These are phyloP conservation scores for Atherinosoma microstoma DNA, from an alignment of 2,797 vertebrate species.

Conservation along the genomic window DNA sequence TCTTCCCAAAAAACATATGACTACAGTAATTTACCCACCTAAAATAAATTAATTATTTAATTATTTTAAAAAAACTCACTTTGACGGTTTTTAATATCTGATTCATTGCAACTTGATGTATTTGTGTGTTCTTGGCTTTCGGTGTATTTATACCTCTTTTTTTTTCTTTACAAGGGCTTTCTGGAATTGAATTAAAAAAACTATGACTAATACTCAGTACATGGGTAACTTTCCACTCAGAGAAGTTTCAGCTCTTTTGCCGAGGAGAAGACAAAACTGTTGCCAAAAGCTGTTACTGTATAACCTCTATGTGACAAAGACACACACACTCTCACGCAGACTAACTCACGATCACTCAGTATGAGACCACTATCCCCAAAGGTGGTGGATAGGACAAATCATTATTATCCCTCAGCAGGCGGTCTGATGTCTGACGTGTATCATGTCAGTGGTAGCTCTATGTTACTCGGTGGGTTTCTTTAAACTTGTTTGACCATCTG, in stretches of 20 bases:
- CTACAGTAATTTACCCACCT: no score
- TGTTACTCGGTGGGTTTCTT: conserved; percentile 7
- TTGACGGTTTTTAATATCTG: background rate
- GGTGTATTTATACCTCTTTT: background rate
- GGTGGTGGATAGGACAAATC: conserved; percentile 31
- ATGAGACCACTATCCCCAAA: conserved; percentile 7
- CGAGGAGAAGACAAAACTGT: conserved; percentile 50
- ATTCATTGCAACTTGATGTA: background rate
- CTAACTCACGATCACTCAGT: background rate
- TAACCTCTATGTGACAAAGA: conserved; percentile 31
- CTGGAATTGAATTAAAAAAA: background rate
- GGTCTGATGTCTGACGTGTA: conserved; percentile 19
- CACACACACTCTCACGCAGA: conserved; percentile 19
- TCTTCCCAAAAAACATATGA: no score
- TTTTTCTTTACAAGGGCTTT: background rate
- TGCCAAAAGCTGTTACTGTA: conserved; percentile 20
- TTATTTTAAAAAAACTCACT: background rate
- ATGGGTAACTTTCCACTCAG: conserved; percentile 83
- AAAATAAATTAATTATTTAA: background rate
- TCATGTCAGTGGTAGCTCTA: background rate
- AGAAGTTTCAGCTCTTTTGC: conserved; percentile 34
- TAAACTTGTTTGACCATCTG: conserved; percentile 6
- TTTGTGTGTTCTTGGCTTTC: background rate
- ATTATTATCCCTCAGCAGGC: conserved; percentile 24
- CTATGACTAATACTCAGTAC: conserved; percentile 4